A percentile compares a stretch with the other conserved stretches of the same genome.
These are phyloP conservation scores for Pandemis corylana DNA, from an alignment of 2,888 invertebrate genomes.

Conservation along the genomic window DNA sequence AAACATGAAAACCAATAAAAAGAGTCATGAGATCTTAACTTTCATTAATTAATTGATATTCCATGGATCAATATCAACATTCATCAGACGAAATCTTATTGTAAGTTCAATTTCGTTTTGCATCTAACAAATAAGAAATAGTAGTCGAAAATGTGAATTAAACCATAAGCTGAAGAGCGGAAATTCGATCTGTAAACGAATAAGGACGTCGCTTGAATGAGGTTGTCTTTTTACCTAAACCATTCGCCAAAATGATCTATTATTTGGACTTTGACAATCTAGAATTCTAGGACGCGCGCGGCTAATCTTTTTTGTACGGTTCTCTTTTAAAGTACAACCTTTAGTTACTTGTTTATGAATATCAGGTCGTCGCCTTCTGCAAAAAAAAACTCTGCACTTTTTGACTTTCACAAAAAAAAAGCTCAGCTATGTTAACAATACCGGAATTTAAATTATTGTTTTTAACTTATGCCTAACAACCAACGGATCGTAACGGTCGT, in stretches of 20 bases:
- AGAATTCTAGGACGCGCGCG: neutral
- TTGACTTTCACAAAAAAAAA: neutral
- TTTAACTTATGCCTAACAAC: neutral
- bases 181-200: neutral
- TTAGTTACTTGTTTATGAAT: too few relatives aligned
- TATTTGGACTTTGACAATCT: neutral
- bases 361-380: too few relatives aligned
- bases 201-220: neutral
- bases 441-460: neutral
- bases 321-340: neutral
- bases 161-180: neutral
- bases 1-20: too few relatives aligned
- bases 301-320: neutral
- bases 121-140: too few relatives aligned
- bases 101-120: too few relatives aligned
- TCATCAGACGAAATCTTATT: too few relatives aligned
- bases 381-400: neutral
- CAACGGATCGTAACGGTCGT: conserved; percentile 22
- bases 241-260: neutral
- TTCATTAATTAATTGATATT: too few relatives aligned
- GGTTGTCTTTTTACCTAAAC: neutral
- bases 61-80: too few relatives aligned
- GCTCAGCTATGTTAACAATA: neutral
- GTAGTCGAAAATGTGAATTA: too few relatives aligned
- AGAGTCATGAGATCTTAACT: too few relatives aligned